Percentiles rank a stretch among this genome's conserved stretches.
phyloP scores from a whole-genome alignment of 2,797 vertebrate species.

The Buphagus erythrorhynchus region DNA sequence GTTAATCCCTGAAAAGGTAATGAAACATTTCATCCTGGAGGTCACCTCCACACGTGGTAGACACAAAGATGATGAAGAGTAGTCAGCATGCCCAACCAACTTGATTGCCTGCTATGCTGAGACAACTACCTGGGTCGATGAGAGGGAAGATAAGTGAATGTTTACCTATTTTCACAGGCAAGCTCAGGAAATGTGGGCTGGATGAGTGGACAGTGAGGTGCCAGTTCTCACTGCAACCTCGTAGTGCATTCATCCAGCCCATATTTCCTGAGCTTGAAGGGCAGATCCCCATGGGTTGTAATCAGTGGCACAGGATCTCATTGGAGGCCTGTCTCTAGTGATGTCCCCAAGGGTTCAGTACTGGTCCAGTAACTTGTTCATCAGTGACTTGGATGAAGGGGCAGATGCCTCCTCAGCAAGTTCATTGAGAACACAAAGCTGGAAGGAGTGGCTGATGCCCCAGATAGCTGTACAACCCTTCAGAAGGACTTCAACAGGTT shows the following conservation, averaged over 20 bases:
- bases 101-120: not conserved
- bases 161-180: fast-evolving
- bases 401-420: not conserved
- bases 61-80: not conserved
- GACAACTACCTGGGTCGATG: not conserved
- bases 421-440: fast-evolving
- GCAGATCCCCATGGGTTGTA: fast-evolving
- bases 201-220: not conserved
- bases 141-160: not conserved
- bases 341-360: not conserved
- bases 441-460: not conserved
- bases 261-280: not conserved
- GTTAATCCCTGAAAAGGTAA: not conserved
- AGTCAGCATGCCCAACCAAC: not conserved
- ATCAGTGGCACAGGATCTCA: not conserved
- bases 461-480: not conserved
- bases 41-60: not conserved
- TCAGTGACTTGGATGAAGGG: not conserved
- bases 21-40: not conserved
- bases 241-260: not conserved
- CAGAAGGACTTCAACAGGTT: not conserved
- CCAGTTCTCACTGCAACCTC: not conserved
- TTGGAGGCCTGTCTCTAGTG: not conserved
- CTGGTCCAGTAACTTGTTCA: not conserved
- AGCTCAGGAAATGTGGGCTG: not conserved